Conservation (phyloP, 2,113 vertebrate species). For the Excalfactoria chinensis region DNA sequence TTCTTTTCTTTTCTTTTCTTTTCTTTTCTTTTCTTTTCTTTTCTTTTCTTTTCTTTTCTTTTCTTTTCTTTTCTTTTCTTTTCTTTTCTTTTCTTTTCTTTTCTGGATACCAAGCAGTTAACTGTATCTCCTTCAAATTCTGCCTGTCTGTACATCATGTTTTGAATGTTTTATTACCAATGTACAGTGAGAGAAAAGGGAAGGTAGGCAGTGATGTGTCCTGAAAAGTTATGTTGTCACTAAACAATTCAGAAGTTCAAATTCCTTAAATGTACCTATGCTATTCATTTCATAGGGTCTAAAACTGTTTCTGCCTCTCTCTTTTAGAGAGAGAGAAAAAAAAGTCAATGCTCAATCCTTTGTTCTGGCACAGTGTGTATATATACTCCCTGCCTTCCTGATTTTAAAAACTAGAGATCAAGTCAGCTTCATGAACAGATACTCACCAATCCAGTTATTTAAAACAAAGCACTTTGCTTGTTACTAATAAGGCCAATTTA, state of each 20-base stretch:
- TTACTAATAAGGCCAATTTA: not conserved
- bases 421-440: not conserved
- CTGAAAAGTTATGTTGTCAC: not conserved
- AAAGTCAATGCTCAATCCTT: not conserved
- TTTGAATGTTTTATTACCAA: slow-evolving; percentile 5
- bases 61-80: not conserved
- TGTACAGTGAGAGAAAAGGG: not conserved
- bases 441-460: not conserved
- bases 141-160: not conserved
- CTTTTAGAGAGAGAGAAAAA: not conserved
- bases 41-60: not conserved
- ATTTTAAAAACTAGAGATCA: slow-evolving; percentile 10
- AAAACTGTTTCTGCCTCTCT: not conserved
- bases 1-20: not conserved
- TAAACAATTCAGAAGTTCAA: not conserved
- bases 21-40: not conserved
- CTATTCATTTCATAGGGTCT: not conserved
- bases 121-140: not conserved
- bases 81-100: not conserved
- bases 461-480: not conserved
- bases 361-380: not conserved
- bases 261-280: not conserved
- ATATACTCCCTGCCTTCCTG: not conserved
- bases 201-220: not conserved
- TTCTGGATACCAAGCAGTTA: not conserved